These are phyloP conservation scores for Pseudanteris insignis DNA, from an alignment of 2,888 invertebrate genomes.

Conservation along the genomic window DNA sequence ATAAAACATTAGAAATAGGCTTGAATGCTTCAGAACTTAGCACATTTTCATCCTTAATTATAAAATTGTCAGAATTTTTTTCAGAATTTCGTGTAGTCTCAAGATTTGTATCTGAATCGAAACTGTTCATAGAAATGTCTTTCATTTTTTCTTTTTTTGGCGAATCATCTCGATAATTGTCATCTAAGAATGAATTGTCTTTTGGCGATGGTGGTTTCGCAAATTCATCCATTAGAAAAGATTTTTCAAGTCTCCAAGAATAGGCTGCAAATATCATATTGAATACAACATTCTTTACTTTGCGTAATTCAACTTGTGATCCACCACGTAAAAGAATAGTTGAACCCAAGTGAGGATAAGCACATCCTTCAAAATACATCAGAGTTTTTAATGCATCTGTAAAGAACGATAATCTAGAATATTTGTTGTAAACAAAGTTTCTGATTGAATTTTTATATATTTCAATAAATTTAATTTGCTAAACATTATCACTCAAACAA, in stretches of 20 bases:
- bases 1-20: constrained; percentile 51
- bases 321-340: constrained; percentile 87
- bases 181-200: constrained; percentile 67
- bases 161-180: constrained; percentile 51
- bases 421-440: not conserved
- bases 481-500: too few species aligned
- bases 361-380: constrained; percentile 93
- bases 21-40: constrained; percentile 16
- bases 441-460: too few species aligned
- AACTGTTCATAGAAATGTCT: constrained; percentile 16
- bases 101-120: not conserved
- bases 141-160: constrained; percentile 38
- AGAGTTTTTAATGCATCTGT: constrained; percentile 80
- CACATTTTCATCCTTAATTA: not conserved
- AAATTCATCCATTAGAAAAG: constrained; percentile 86
- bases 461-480: too few species aligned
- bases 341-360: constrained; percentile 83
- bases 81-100: constrained; percentile 42
- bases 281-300: constrained; percentile 84
- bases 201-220: constrained; percentile 75
- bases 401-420: too few species aligned
- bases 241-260: constrained; percentile 91
- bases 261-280: constrained; percentile 86
- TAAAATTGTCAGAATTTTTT: not conserved
- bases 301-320: constrained; percentile 76